Conservation (phyloP, 2,888 invertebrate species). For the Escarpia spicata region DNA sequence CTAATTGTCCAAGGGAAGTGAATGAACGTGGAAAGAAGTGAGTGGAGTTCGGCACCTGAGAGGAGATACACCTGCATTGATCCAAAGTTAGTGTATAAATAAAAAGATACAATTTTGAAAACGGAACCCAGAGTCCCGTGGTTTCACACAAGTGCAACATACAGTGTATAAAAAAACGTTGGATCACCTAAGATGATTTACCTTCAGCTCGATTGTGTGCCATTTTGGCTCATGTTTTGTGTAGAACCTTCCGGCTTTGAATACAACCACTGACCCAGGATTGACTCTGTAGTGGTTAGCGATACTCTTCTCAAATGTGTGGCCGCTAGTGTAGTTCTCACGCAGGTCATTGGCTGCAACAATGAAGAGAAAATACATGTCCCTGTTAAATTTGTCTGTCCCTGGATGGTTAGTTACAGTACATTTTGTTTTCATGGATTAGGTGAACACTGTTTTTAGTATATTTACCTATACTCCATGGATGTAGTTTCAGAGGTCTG, state of each 20-base stretch:
- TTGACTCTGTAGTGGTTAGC: constrained; percentile 56
- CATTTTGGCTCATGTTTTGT: constrained; percentile 69
- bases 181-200: neutral
- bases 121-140: neutral
- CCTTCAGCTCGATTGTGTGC: constrained; percentile 46
- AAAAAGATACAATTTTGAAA: too few relatives aligned
- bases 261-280: constrained; percentile 65
- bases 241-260: constrained; percentile 68
- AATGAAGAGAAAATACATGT: constrained; percentile 23
- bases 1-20: too few relatives aligned
- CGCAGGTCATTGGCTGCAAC: constrained; percentile 65
- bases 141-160: neutral
- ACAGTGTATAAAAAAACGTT: neutral
- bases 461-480: too few relatives aligned
- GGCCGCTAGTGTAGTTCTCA: constrained; percentile 67
- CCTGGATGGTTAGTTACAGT: too few relatives aligned
- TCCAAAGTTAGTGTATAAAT: too few relatives aligned
- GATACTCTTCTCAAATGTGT: constrained; percentile 65
- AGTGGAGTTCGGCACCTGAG: too few relatives aligned
- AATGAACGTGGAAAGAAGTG: too few relatives aligned
- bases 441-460: too few relatives aligned
- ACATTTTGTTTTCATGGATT: too few relatives aligned
- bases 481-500: too few relatives aligned
- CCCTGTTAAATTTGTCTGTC: neutral
- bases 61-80: too few relatives aligned